phyloP scores from a whole-genome alignment of 2,888 invertebrate genomes.

The Folsomia manolachei region DNA sequence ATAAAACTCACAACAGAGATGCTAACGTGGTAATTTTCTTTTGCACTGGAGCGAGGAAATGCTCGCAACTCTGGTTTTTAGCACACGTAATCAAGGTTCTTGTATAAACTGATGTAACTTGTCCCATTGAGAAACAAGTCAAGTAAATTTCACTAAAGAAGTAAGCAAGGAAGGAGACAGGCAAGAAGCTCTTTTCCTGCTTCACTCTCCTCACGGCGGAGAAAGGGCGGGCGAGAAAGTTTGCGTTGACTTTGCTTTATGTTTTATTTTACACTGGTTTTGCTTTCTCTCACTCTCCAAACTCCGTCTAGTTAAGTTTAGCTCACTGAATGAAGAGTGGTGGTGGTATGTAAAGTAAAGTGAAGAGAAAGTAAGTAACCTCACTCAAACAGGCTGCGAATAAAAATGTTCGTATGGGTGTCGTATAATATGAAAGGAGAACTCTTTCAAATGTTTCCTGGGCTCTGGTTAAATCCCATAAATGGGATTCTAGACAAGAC shows the following conservation, averaged over 20 bases:
- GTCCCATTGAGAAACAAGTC: not conserved
- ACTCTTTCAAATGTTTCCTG: constrained; percentile 9
- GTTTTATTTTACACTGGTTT: not conserved
- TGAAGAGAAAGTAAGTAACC: not conserved
- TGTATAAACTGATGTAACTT: not conserved
- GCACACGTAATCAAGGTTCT: constrained; percentile 1
- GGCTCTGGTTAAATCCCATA: constrained; percentile 15
- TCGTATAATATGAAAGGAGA: not conserved
- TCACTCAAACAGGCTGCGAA: constrained; percentile 3
- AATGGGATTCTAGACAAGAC: constrained; percentile 5
- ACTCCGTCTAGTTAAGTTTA: not conserved
- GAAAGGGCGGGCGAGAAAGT: not conserved
- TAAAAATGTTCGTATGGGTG: constrained; percentile 13
- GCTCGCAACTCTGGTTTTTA: constrained; percentile 3
- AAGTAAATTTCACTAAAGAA: constrained; percentile 1
- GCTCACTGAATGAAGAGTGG: not conserved
- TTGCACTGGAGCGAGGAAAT: not conserved
- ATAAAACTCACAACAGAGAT: not conserved
- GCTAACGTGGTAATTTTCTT: constrained; percentile 1
- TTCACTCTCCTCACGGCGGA: not conserved
- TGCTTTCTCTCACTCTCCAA: not conserved
- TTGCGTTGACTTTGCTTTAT: not conserved
- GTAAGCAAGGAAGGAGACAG: not conserved
- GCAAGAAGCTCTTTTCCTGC: no score
- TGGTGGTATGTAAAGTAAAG: constrained; percentile 2